phyloP scores from a whole-genome alignment of 2,888 invertebrate genomes.

The Herminia tarsipennalis region DNA sequence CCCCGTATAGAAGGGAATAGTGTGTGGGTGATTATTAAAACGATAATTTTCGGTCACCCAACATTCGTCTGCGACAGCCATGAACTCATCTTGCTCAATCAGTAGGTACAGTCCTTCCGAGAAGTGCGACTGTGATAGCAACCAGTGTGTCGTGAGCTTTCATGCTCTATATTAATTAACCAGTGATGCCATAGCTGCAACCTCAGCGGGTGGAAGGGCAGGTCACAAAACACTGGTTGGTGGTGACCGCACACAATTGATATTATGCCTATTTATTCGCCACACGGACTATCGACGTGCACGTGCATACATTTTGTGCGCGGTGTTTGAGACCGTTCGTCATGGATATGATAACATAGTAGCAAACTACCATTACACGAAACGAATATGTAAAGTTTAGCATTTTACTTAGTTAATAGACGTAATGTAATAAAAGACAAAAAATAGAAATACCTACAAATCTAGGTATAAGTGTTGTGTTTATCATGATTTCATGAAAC shows the following conservation, averaged over 20 bases:
- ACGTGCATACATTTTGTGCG: slow-evolving; percentile 24
- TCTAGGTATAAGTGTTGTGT: too few relatives aligned
- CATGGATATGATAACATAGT: neutral
- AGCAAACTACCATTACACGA: too few relatives aligned
- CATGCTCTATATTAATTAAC: neutral
- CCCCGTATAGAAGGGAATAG: too few relatives aligned
- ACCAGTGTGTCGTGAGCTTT: slow-evolving; percentile 7
- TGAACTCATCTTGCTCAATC: slow-evolving; percentile 15
- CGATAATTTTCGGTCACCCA: too few relatives aligned
- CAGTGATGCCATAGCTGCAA: neutral
- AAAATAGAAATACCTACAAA: too few relatives aligned
- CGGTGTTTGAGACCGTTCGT: slow-evolving; percentile 18
- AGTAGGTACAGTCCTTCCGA: slow-evolving; percentile 38
- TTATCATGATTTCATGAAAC: too few relatives aligned
- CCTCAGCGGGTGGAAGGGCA: neutral
- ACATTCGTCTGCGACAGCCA: neutral
- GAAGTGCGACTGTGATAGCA: slow-evolving; percentile 31
- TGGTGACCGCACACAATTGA: slow-evolving; percentile 1
- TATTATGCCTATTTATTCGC: slow-evolving; percentile 12
- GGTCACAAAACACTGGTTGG: slow-evolving; percentile 3
- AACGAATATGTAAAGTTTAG: too few relatives aligned
- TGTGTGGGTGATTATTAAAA: too few relatives aligned
- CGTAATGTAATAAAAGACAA: too few relatives aligned
- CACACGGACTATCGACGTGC: slow-evolving; percentile 14
- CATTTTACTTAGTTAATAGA: too few relatives aligned